A percentile compares a stretch with the other conserved stretches of the same genome.
These are phyloP conservation scores for Myotis vivesi DNA, from an alignment of 2,797 vertebrate species.

Conservation along the genomic window DNA sequence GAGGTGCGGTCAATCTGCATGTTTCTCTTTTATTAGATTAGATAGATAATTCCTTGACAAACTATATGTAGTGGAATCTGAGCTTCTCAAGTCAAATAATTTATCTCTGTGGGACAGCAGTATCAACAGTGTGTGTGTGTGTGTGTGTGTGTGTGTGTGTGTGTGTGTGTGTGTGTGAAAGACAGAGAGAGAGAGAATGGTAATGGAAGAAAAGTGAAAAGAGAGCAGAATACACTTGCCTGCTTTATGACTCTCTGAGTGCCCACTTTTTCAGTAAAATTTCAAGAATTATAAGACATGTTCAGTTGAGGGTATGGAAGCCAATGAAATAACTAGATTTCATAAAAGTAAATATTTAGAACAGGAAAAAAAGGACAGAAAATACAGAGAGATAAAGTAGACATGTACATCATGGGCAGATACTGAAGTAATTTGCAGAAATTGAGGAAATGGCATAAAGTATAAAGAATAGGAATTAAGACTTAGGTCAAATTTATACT, in stretches of 20 bases:
- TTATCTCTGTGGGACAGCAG: neutral
- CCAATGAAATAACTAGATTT: neutral
- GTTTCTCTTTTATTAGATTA: too few relatives aligned
- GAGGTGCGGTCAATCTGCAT: too few relatives aligned
- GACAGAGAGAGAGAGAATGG: neutral
- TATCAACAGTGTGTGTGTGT: too few relatives aligned
- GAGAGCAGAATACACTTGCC: neutral
- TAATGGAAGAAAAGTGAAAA: neutral
- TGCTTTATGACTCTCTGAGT: neutral
- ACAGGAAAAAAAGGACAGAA: neutral
- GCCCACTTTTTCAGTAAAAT: neutral
- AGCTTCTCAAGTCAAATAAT: neutral
- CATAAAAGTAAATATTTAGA: neutral
- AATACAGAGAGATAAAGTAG: neutral
- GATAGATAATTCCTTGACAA: neutral
- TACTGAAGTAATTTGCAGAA: neutral
- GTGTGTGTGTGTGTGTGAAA: neutral
- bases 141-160: neutral
- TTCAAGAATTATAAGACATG: neutral
- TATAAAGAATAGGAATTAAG: neutral
- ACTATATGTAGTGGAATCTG: neutral
- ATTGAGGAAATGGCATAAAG: neutral
- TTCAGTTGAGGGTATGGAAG: neutral
- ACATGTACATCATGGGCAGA: neutral
- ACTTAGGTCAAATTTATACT: neutral